Conservation (phyloP, 2,113 vertebrate genomes). For the Percina caprodes region DNA sequence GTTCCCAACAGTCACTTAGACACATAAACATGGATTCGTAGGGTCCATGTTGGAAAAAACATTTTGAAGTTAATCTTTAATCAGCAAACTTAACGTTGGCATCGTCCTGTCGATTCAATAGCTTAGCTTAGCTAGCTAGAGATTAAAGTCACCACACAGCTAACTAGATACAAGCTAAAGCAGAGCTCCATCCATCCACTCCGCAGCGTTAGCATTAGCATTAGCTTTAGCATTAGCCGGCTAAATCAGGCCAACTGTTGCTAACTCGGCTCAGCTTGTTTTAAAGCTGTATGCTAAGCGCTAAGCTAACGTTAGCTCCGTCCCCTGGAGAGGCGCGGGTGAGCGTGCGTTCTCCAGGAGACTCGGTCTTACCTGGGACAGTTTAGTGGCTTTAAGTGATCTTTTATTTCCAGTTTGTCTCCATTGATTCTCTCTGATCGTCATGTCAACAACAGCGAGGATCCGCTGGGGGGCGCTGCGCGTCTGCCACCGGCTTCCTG, state of each 20-base stretch:
- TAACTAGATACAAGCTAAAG: not conserved
- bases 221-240: constrained; percentile 43
- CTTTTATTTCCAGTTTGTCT: constrained; percentile 32
- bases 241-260: constrained; percentile 59
- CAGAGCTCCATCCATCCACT: not conserved
- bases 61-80: not conserved
- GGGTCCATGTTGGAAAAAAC: too few relatives aligned
- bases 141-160: too few relatives aligned
- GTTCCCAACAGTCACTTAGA: too few relatives aligned
- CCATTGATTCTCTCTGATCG: constrained; percentile 53
- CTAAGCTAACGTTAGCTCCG: constrained; percentile 19
- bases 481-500: not conserved
- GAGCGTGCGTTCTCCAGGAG: not conserved
- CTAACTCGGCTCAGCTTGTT: constrained; percentile 14
- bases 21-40: too few relatives aligned
- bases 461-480: constrained; percentile 9
- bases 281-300: constrained; percentile 3
- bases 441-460: constrained; percentile 16
- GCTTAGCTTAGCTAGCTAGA: too few relatives aligned
- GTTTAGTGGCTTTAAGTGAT: not conserved
- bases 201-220: constrained; percentile 23
- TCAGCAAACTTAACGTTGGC: not conserved
- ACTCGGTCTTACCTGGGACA: constrained; percentile 39
- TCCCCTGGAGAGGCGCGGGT: too few relatives aligned
- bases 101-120: not conserved